These are phyloP conservation scores for Schizothorax lantsangensis DNA, from an alignment of 2,797 vertebrate species.

Conservation along the genomic window DNA sequence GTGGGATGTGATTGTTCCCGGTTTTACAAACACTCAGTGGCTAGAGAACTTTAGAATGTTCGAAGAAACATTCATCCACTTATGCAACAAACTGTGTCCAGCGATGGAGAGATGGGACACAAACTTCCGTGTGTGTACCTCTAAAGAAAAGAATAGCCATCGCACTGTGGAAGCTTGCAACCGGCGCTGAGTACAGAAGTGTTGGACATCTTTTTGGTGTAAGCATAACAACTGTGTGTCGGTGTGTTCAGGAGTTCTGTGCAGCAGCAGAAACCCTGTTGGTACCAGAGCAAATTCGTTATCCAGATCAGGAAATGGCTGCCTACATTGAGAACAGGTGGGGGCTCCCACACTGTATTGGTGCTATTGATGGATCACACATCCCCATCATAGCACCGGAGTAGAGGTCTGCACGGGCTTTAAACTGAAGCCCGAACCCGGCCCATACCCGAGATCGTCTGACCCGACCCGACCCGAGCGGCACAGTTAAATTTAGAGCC, in stretches of 20 bases:
- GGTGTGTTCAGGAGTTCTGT: not conserved
- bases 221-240: not conserved
- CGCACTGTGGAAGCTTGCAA: constrained; percentile 28
- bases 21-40: constrained; percentile 53
- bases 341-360: constrained; percentile 59
- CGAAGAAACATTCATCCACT: constrained; percentile 44
- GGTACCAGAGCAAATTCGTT: not conserved
- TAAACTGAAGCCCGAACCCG: too few species aligned
- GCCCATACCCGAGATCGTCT: too few species aligned
- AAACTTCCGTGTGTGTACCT: constrained; percentile 48
- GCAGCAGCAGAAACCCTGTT: not conserved
- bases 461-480: too few species aligned
- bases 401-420: not conserved
- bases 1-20: constrained; percentile 52
- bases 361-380: constrained; percentile 58
- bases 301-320: constrained; percentile 42
- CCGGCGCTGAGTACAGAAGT: constrained; percentile 45
- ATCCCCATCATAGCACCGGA: constrained; percentile 41
- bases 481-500: too few species aligned
- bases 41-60: constrained; percentile 54
- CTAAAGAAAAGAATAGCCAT: constrained; percentile 49
- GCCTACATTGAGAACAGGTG: constrained; percentile 20
- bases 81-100: constrained; percentile 46
- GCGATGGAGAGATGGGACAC: constrained; percentile 45
- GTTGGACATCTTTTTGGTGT: constrained; percentile 45